Percentiles rank a stretch among this genome's conserved stretches.
Conservation (phyloP, 2,888 invertebrate species). For the Frankliniella intonsa region DNA sequence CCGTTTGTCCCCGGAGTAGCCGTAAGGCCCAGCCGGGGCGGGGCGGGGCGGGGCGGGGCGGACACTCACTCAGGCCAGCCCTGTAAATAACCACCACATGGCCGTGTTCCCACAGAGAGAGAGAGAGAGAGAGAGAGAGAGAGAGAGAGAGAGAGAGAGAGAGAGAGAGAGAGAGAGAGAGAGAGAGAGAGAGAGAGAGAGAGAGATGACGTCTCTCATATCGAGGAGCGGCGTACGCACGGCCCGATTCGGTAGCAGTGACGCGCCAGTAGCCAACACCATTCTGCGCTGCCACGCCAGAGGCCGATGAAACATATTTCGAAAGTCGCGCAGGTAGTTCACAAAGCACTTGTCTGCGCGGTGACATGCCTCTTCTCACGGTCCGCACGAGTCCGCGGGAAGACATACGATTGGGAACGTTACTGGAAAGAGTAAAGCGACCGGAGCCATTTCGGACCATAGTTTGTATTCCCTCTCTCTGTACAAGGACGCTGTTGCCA, state of each 20-base stretch:
- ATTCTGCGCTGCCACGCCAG: not conserved
- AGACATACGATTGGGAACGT: no score
- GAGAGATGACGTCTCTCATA: not conserved
- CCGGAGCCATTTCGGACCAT: no score
- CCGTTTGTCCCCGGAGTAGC: not conserved
- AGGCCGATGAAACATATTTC: not conserved
- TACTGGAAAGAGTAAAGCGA: no score
- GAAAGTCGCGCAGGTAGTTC: not conserved
- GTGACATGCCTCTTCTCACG: no score
- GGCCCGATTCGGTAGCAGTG: no score
- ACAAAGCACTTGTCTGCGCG: not conserved
- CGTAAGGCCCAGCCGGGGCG: not conserved
- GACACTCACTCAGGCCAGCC: not conserved
- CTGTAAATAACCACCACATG: not conserved
- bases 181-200: conserved; percentile 15
- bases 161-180: conserved; percentile 18
- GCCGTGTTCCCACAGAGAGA: not conserved
- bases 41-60: not conserved
- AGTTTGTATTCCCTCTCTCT: no score
- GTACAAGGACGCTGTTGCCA: no score
- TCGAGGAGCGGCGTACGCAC: no score
- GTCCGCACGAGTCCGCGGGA: no score
- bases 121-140: not conserved
- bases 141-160: not conserved
- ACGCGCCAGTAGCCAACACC: not conserved